Conservation (phyloP, 37 sponge, comb jelly and placozoan genomes). For the Theonella swinhoei region DNA sequence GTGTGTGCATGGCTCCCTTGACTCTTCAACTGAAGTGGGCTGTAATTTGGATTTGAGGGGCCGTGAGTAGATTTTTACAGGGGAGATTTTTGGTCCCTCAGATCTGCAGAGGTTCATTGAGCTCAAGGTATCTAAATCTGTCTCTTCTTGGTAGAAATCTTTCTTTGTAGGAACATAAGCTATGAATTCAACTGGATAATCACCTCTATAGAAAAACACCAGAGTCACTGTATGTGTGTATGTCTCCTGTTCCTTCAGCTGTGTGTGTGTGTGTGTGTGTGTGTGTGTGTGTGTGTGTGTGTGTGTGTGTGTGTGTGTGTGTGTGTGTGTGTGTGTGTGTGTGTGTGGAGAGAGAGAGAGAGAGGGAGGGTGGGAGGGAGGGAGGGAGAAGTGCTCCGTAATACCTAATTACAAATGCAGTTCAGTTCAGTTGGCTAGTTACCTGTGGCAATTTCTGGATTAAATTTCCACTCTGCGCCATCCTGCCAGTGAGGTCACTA, state of each 20-base stretch:
- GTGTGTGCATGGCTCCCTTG: no score
- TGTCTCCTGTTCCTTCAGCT: conserved; percentile 21
- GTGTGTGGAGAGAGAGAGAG: no score
- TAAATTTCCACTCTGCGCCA: neutral
- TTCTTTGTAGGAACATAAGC: neutral
- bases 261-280: neutral
- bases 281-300: neutral
- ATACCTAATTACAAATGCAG: neutral
- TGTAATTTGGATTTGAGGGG: neutral
- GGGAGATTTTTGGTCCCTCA: neutral
- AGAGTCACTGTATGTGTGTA: conserved; percentile 20
- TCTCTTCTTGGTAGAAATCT: no score
- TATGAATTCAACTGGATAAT: conserved; percentile 29
- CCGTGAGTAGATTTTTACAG: neutral
- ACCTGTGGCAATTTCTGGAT: neutral
- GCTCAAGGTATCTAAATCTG: no score
- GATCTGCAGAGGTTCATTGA: neutral
- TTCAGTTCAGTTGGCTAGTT: neutral
- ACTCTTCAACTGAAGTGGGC: neutral
- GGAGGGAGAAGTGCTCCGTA: no score
- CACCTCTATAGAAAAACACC: conserved; percentile 35
- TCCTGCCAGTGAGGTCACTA: neutral
- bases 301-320: neutral
- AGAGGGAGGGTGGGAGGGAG: neutral
- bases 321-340: neutral